Evolutionary conservation across 2,888 invertebrate species (phyloP).

Genomic region (Apamea anceps): DNA sequence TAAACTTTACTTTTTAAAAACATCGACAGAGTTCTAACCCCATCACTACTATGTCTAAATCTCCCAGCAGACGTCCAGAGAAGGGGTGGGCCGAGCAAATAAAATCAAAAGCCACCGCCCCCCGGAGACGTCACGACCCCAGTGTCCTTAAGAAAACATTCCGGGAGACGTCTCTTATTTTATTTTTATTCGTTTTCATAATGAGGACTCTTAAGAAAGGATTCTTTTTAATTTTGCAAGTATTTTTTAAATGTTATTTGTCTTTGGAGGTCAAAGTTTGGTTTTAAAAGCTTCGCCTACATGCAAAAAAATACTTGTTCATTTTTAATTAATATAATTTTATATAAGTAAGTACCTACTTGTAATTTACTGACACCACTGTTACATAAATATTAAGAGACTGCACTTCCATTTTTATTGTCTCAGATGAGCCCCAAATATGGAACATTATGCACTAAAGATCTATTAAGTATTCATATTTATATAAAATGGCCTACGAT

Average conservation of each 20-base stretch:
- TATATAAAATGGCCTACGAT: not conserved
- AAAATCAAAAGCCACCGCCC: slow-evolving; percentile 60
- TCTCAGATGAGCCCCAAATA: not conserved
- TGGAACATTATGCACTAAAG: not conserved
- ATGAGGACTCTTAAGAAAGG: slow-evolving; percentile 29
- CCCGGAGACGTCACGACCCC: slow-evolving; percentile 39
- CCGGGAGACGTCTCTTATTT: slow-evolving; percentile 41
- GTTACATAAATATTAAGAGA: too few species aligned
- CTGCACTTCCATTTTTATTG: not conserved
- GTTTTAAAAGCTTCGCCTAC: not conserved
- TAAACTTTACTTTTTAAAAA: not conserved
- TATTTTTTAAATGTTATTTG: not conserved
- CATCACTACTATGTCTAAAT: slow-evolving; percentile 45
- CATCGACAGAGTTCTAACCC: not conserved
- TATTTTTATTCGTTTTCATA: slow-evolving; percentile 56
- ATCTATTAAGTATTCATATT: not conserved
- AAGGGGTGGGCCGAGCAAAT: slow-evolving; percentile 50
- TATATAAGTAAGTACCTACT: not conserved
- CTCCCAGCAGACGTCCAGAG: slow-evolving; percentile 43
- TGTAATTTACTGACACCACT: not conserved
- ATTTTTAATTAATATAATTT: not conserved
- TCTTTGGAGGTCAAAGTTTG: not conserved
- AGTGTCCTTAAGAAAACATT: slow-evolving; percentile 33
- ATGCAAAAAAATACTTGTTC: not conserved
- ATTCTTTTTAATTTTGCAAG: slow-evolving; percentile 4